phyloP scores from a whole-genome alignment of 2,888 invertebrate species.

The Hedychridium roseum region DNA sequence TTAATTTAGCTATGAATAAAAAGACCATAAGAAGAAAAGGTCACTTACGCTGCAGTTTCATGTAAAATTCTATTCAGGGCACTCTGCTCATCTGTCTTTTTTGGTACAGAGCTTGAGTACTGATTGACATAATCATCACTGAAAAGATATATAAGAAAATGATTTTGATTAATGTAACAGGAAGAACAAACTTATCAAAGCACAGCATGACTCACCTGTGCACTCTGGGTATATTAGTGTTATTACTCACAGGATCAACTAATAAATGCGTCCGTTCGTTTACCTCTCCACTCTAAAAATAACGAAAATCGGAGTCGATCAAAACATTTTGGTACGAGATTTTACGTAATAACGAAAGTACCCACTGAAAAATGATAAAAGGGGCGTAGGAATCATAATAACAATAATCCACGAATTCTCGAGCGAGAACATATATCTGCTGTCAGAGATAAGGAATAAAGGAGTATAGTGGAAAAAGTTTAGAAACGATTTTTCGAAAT shows the following conservation, averaged over 20 bases:
- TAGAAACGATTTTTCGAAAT: neutral
- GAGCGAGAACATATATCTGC: constrained; percentile 6
- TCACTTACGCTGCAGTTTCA: constrained; percentile 85
- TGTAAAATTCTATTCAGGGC: constrained; percentile 88
- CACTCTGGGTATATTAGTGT: constrained; percentile 74
- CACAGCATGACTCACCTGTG: constrained; percentile 66
- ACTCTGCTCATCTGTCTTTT: constrained; percentile 90
- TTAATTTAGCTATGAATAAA: constrained; percentile 14
- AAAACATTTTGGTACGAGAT: too few species aligned
- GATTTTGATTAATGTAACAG: neutral
- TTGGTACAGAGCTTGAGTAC: constrained; percentile 72
- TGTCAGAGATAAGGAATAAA: constrained; percentile 25
- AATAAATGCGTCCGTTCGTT: constrained; percentile 83
- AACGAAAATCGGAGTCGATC: too few species aligned
- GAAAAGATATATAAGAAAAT: constrained; percentile 22
- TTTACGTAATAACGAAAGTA: too few species aligned
- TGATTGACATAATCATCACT: constrained; percentile 74
- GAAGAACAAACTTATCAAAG: neutral
- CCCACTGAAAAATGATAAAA: too few species aligned
- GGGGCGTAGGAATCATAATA: constrained; percentile 9
- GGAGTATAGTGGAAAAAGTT: constrained; percentile 8
- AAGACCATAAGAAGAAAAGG: constrained; percentile 9
- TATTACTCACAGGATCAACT: constrained; percentile 79
- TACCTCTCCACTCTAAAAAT: constrained; percentile 67
- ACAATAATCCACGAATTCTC: constrained; percentile 7